A percentile compares a stretch with the other conserved stretches of the same genome.
These are phyloP conservation scores for Panulirus ornatus DNA, from an alignment of 1,140 invertebrate species.

Conservation along the genomic window DNA sequence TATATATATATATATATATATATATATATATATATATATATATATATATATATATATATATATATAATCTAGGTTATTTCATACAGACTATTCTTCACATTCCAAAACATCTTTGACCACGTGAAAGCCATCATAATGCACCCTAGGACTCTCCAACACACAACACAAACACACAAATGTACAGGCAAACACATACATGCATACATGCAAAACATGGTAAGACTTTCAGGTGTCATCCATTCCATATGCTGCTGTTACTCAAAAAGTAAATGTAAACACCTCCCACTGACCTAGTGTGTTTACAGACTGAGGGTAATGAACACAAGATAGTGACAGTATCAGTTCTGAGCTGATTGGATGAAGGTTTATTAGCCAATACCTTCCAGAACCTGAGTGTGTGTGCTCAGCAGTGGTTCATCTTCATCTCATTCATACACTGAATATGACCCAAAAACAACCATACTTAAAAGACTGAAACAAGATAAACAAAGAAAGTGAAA, in stretches of 20 bases:
- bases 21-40: too few species aligned
- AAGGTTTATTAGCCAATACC: not conserved
- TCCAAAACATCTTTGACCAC: not conserved
- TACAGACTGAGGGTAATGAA: not conserved
- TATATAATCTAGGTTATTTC: too few species aligned
- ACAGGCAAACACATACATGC: too few species aligned
- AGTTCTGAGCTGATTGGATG: not conserved
- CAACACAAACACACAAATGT: too few species aligned
- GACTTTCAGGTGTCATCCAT: not conserved
- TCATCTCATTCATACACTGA: not conserved
- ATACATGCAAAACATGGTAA: too few species aligned
- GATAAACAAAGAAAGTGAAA: not conserved
- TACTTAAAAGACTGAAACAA: not conserved
- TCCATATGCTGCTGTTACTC: not conserved
- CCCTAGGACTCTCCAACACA: not conserved
- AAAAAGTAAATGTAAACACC: too few species aligned
- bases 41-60: too few species aligned
- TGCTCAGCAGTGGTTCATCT: not conserved
- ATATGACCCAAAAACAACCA: not conserved
- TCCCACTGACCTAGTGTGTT: not conserved
- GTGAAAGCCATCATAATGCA: not conserved
- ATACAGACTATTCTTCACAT: not conserved
- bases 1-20: too few species aligned
- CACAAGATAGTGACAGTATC: not conserved
- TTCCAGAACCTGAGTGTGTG: not conserved